phyloP scores from a whole-genome alignment of 2,113 vertebrate genomes.

The Istiophorus platypterus region DNA sequence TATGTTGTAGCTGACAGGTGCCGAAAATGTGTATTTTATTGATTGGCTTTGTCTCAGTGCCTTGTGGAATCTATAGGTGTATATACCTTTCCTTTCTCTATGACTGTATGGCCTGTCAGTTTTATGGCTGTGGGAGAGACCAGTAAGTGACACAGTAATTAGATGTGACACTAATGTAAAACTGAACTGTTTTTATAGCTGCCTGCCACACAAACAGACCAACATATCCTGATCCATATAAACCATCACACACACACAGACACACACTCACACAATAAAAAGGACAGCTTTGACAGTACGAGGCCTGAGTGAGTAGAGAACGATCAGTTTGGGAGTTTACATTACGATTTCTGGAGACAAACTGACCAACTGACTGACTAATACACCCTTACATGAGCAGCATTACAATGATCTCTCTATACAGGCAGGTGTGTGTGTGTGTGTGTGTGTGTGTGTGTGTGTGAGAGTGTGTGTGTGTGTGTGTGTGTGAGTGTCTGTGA shows the following conservation, averaged over 20 bases:
- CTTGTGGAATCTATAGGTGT: neutral
- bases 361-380: constrained; percentile 31
- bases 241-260: constrained; percentile 1
- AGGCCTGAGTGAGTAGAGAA: constrained; percentile 1
- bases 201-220: neutral
- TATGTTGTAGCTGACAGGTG: too few relatives aligned
- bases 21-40: too few relatives aligned
- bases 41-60: neutral
- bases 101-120: neutral
- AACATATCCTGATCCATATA: constrained; percentile 8
- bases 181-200: constrained; percentile 6
- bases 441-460: neutral
- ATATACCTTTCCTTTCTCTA: neutral
- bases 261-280: neutral
- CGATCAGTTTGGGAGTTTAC: constrained; percentile 36
- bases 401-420: constrained; percentile 47
- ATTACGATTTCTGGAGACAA: constrained; percentile 26
- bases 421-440: neutral
- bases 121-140: constrained; percentile 5
- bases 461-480: neutral
- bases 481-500: neutral
- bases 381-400: constrained; percentile 27
- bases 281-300: neutral
- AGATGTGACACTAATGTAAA: constrained; percentile 20
- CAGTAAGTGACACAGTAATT: constrained; percentile 3